These are phyloP conservation scores for Trichoplax adhaerens DNA, from an alignment of 37 sponge, comb jelly and placozoan genomes.

Conservation along the genomic window DNA sequence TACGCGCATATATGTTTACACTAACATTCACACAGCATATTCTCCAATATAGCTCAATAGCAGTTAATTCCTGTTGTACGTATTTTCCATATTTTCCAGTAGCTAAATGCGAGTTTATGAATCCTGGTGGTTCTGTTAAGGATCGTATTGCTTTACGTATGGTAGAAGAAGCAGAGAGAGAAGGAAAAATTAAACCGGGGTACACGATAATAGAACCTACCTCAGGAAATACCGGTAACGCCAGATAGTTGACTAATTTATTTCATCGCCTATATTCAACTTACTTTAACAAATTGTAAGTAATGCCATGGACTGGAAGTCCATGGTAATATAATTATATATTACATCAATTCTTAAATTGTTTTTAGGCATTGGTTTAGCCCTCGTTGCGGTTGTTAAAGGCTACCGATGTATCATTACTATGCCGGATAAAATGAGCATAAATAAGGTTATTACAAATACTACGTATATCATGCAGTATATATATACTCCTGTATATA, in stretches of 20 bases:
- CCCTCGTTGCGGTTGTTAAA: conserved; percentile 79
- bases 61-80: no score
- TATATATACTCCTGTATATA: no score
- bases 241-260: no score
- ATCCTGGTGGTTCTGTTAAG: conserved; percentile 95
- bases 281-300: no score
- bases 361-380: conserved; percentile 72
- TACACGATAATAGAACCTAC: conserved; percentile 96
- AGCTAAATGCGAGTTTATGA: conserved; percentile 96
- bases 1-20: no score
- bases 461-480: no score
- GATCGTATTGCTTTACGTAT: conserved; percentile 84
- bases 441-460: conserved; percentile 60
- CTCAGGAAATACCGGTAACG: conserved; percentile 87
- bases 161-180: conserved; percentile 80
- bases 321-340: neutral
- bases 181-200: conserved; percentile 66
- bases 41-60: no score
- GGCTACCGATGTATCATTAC: conserved; percentile 89
- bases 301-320: neutral
- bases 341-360: neutral
- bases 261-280: no score
- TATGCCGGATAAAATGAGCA: conserved; percentile 98
- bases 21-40: no score
- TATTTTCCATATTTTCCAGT: conserved; percentile 15